Evolutionary conservation across 2,888 invertebrate genomes (phyloP).

Genomic region (Ophonus ardosiacus): DNA sequence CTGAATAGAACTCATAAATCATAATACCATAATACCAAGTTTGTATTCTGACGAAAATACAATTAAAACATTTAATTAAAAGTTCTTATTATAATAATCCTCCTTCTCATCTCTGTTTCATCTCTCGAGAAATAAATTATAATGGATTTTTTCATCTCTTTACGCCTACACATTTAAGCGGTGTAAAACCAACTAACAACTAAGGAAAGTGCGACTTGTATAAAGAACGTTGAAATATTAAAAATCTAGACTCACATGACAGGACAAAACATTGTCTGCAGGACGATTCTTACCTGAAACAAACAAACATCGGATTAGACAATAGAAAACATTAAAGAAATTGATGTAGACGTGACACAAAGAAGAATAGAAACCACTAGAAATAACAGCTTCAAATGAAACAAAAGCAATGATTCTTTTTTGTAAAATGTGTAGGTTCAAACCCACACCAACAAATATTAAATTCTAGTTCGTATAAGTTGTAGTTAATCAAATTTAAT

Average conservation of each 20-base stretch:
- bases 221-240: constrained; percentile 49
- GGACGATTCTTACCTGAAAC: constrained; percentile 45
- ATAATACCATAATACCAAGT: too few species aligned
- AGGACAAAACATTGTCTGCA: constrained; percentile 23
- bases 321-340: background rate
- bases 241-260: constrained; percentile 51
- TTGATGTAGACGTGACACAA: background rate
- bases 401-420: background rate
- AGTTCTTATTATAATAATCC: background rate
- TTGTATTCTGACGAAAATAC: background rate
- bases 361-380: background rate
- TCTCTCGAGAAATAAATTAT: background rate
- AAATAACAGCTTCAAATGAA: background rate
- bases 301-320: constrained; percentile 3
- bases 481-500: background rate
- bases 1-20: too few species aligned
- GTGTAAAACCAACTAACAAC: background rate
- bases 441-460: background rate
- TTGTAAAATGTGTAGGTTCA: background rate
- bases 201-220: background rate
- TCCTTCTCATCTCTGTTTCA: background rate
- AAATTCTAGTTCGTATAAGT: background rate
- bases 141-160: background rate
- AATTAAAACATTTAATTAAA: background rate
- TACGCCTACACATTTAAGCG: background rate